phyloP scores from a whole-genome alignment of 2,797 vertebrate species.

The Epinephelus awoara region DNA sequence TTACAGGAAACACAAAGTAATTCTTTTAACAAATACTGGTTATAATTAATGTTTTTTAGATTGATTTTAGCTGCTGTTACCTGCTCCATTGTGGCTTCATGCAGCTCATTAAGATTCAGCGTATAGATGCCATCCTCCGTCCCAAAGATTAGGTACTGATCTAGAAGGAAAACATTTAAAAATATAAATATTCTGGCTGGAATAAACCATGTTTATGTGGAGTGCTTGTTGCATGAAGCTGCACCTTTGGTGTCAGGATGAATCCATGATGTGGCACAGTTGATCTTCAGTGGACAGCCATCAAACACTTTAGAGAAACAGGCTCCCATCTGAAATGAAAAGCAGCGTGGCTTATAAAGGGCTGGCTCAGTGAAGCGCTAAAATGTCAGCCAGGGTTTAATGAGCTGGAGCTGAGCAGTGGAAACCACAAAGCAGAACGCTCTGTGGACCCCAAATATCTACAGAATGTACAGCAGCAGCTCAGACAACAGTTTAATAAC shows the following conservation, averaged over 20 bases:
- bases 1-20: too few relatives aligned
- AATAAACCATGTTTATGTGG: not conserved
- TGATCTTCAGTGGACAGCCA: slow-evolving; percentile 98
- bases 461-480: slow-evolving; percentile 57
- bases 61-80: slow-evolving; percentile 73
- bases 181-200: not conserved
- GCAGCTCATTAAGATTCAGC: slow-evolving; percentile 96
- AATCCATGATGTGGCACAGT: slow-evolving; percentile 99
- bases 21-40: not conserved
- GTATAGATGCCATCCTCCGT: slow-evolving; percentile 99
- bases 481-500: slow-evolving; percentile 54
- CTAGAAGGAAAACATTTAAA: slow-evolving; percentile 71
- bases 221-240: not conserved
- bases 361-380: slow-evolving; percentile 17
- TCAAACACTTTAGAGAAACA: slow-evolving; percentile 99
- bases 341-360: slow-evolving; percentile 40
- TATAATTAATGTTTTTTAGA: not conserved
- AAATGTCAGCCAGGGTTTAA: slow-evolving; percentile 71
- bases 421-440: slow-evolving; percentile 57
- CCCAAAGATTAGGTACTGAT: slow-evolving; percentile 99
- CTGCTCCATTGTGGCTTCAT: slow-evolving; percentile 99
- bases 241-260: slow-evolving; percentile 98
- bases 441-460: slow-evolving; percentile 59
- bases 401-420: slow-evolving; percentile 41
- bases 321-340: slow-evolving; percentile 93